These are phyloP conservation scores for Chionoecetes opilio DNA, from an alignment of 1,140 invertebrate genomes.

Conservation along the genomic window DNA sequence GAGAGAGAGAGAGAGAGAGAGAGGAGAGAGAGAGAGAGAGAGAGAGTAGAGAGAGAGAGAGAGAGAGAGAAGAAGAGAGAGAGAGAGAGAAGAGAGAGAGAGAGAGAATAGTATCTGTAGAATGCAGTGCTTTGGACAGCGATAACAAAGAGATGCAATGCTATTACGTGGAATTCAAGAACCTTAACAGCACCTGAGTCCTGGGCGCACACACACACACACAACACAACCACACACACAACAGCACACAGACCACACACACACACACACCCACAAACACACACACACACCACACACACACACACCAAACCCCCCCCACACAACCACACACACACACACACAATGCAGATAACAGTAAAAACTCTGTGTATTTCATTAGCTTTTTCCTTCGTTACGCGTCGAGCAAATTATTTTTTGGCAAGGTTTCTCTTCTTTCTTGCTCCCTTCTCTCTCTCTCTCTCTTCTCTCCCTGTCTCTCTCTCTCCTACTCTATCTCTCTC, in stretches of 20 bases:
- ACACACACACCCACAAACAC: conserved; percentile 6
- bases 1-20: conserved; percentile 18
- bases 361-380: too few species aligned
- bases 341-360: too few species aligned
- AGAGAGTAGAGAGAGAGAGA: conserved; percentile 27
- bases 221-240: conserved; percentile 7
- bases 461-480: too few species aligned
- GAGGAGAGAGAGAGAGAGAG: not conserved
- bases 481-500: too few species aligned
- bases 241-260: not conserved
- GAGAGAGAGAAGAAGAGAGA: conserved; percentile 1
- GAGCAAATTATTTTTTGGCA: not conserved
- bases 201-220: not conserved
- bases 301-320: too few species aligned
- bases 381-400: too few species aligned
- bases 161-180: not conserved
- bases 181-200: not conserved
- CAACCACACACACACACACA: too few species aligned
- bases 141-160: not conserved
- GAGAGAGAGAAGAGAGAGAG: not conserved
- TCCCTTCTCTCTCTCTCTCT: too few species aligned
- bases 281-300: conserved; percentile 10
- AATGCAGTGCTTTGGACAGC: not conserved
- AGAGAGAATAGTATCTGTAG: not conserved
- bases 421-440: not conserved